phyloP scores from a whole-genome alignment of 92 coral and sea anemone genomes.

The Siderastrea radians region DNA sequence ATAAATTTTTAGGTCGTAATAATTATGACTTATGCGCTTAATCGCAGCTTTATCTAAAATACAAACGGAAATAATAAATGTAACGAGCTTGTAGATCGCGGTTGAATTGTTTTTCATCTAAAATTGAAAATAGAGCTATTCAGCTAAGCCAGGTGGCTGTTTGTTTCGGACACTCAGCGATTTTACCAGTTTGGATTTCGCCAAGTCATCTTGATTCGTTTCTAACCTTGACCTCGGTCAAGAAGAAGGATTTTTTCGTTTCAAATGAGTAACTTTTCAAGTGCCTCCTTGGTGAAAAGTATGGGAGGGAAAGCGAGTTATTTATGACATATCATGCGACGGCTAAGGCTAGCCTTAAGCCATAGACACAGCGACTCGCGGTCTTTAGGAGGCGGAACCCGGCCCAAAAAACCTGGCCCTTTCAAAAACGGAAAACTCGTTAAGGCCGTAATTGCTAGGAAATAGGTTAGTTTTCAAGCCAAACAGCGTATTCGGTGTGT shows the following conservation, averaged over 20 bases:
- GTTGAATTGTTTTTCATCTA: background rate
- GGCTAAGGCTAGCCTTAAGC: background rate
- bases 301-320: conserved; percentile 20
- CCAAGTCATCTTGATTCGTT: conserved; percentile 6
- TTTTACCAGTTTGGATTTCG: background rate
- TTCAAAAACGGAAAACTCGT: conserved; percentile 40
- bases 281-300: conserved; percentile 22
- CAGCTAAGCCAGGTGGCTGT: background rate
- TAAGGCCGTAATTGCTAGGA: conserved; percentile 53
- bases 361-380: conserved; percentile 34
- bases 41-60: conserved; percentile 13
- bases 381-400: conserved; percentile 31
- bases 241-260: background rate
- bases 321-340: background rate
- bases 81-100: conserved; percentile 1
- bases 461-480: conserved; percentile 48
- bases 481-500: conserved; percentile 42
- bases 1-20: background rate
- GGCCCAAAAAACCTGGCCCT: background rate
- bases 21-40: background rate
- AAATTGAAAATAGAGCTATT: background rate
- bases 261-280: conserved; percentile 20
- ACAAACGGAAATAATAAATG: conserved; percentile 27
- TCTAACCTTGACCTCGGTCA: background rate
- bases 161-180: background rate